Base-by-base conservation (phyloP, 2,888 invertebrate genomes). In the Acleris emargana region DNA sequence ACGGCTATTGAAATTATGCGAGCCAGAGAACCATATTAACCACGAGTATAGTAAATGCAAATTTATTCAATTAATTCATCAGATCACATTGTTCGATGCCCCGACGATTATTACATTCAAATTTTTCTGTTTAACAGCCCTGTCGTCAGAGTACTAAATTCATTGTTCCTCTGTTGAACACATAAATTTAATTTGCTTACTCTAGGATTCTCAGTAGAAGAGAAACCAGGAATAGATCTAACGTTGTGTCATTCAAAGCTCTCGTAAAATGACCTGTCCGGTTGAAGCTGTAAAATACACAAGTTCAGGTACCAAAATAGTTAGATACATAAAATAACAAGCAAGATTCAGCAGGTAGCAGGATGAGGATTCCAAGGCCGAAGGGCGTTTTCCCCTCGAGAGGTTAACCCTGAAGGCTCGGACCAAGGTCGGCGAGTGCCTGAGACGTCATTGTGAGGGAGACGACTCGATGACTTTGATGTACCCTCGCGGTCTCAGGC, bases 381-480 rank as follows among this genome's bases (percentile, higher is more conserved):
- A 77, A 73, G 74, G 79, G 78, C 82, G 80, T 82, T 84, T 82
- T 83, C 79, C 81, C 82, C 77, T 81, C 80, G 80, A 82, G 84
- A 84, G 80, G 84, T 84, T 86, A 83, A 86, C 83, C 84, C 84
- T 83, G 84, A 83, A 80, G 81, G 77, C 74, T 72, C 79, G 80
- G 71, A 69, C 79, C 83, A 87, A 87, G 87, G 87, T 86, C 86
- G 82, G 81, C 86, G 77, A 76, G 84, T 82, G 82, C 81, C 81
- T 77, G 80, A 80, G 80, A 77, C 80, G 87, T 80, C 83, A 84
- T 83, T 82, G 83, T 80, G 78, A 82, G 80, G 81, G 79, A 83
- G 82, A 83, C 81, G 84, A 83, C 85, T 84, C 82, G 80, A 77
- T 86, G 87, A 87, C 87, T 86, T 87, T 87, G 84, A 80, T 78